Percentiles rank a stretch among this genome's conserved stretches.
These are phyloP conservation scores for Agelastica alni DNA, from an alignment of 2,888 invertebrate genomes.

Conservation along the genomic window DNA sequence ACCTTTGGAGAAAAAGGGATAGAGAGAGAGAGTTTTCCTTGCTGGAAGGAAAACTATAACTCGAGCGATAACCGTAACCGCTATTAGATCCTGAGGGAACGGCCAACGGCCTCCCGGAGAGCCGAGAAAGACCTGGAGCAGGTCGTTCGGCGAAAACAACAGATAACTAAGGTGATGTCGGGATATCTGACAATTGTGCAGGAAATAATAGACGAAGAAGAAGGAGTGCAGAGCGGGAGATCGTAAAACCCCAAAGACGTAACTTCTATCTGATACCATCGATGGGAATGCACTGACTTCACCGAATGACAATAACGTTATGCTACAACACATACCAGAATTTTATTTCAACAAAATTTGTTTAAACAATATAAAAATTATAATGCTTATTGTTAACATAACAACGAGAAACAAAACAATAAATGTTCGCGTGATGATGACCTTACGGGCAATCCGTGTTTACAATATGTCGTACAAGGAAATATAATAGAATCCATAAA, in stretches of 20 bases:
- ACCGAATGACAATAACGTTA: neutral
- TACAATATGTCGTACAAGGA: too few species aligned
- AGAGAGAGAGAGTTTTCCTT: conserved; percentile 6
- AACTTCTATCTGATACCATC: conserved; percentile 48
- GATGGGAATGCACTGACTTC: conserved; percentile 47
- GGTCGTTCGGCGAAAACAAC: conserved; percentile 45
- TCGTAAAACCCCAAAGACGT: conserved; percentile 48
- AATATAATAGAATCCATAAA: too few species aligned
- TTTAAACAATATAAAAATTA: too few species aligned
- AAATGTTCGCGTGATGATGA: too few species aligned
- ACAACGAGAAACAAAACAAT: too few species aligned
- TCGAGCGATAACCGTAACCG: conserved; percentile 56
- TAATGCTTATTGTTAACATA: too few species aligned
- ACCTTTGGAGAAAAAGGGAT: conserved; percentile 53
- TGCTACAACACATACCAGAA: too few species aligned
- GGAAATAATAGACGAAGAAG: conserved; percentile 52
- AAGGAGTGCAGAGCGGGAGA: conserved; percentile 49
- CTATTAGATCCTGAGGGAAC: conserved; percentile 49
- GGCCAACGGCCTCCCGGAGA: conserved; percentile 36
- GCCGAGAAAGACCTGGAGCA: conserved; percentile 42
- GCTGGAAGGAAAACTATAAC: conserved; percentile 53
- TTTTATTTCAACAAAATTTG: too few species aligned
- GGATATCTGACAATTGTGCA: conserved; percentile 53
- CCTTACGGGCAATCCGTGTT: too few species aligned
- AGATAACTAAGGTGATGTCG: conserved; percentile 54